Evolutionary conservation across 2,113 vertebrate species (phyloP), one percentile per base, ranked within the genome.

Genomic region (Oplegnathus fasciatus): DNA sequence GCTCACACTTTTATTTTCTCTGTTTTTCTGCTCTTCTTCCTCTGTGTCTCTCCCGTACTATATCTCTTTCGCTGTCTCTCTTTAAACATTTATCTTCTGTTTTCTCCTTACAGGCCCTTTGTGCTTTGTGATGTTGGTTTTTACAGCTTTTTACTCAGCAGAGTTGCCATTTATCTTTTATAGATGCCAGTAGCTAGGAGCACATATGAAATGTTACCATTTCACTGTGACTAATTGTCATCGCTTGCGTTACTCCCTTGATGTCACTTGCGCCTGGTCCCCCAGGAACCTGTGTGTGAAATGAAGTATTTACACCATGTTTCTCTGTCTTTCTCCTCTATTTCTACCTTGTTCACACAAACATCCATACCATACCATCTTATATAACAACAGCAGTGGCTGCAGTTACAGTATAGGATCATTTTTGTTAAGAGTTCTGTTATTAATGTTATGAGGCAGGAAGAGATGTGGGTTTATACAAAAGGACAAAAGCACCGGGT

Each of bases 21-120:
- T 94, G 91, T 94, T 92, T 93, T 94, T 95, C 62, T 83, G 75
- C 74, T 83, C 82, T 82, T 92, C 89, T 91, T 88, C 86, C 86
- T 92, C 88, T 85, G 78, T 83, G 75, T 91, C 80, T 91, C 89
- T 94, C 87, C 83, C 55, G 28, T 74, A 79, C 83, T 83, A 34
- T 84, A 84, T 86, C 85, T 80, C 78, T 85, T 81, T 91, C 83
- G 73, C 87, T 86, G 79, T 90, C 88, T 91, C 95, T 97, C 96
- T 97, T 95, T 96, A 97, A 95, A 97, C 96, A 97, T 97, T 97
- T 97, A 97, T 97, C 95, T 93, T 95, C 94, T 95, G 94, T 94
- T 96, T 92, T 92, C 82, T 90, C 91, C 92, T 95, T 94, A 92
- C 93, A 94, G 92, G 90, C 90, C 92, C 92, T 93, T 93, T 93